Conservation (phyloP, 2,888 invertebrate species). For the Dusona sp. region DNA sequence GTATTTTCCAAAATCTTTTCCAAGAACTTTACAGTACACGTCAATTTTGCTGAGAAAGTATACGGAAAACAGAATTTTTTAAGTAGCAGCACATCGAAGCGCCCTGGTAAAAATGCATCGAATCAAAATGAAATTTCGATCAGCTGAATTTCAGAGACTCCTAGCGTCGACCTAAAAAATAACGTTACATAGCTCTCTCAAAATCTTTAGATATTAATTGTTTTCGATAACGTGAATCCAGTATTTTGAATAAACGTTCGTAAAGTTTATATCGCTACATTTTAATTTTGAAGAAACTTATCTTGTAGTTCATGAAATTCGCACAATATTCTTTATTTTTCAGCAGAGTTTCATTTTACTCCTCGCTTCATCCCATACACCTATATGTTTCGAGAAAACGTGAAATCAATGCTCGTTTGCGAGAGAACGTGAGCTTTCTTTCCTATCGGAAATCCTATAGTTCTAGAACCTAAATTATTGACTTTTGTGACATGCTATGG, state of each 20-base stretch:
- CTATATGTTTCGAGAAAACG: slow-evolving; percentile 12
- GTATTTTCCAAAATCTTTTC: too few species aligned
- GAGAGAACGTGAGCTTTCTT: slow-evolving; percentile 57
- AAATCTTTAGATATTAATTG: too few species aligned
- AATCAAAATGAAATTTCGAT: neutral
- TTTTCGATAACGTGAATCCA: too few species aligned
- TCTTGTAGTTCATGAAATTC: neutral
- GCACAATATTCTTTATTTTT: neutral
- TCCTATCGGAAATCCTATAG: slow-evolving; percentile 13
- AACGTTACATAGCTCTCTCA: neutral
- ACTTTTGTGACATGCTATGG: slow-evolving; percentile 34
- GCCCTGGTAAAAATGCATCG: neutral
- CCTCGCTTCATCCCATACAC: neutral
- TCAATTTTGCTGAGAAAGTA: too few species aligned
- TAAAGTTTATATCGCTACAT: too few species aligned
- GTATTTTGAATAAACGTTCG: too few species aligned
- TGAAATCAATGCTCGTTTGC: slow-evolving; percentile 50
- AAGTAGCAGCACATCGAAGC: neutral
- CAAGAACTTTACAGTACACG: too few species aligned
- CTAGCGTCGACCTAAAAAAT: neutral
- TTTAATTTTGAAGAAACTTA: neutral
- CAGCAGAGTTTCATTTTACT: neutral
- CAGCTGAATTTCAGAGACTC: neutral
- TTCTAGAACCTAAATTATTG: slow-evolving; percentile 48
- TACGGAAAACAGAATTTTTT: too few species aligned